These are phyloP conservation scores for Capitulum mitella DNA, from an alignment of 2,888 invertebrate species.

Conservation along the genomic window DNA sequence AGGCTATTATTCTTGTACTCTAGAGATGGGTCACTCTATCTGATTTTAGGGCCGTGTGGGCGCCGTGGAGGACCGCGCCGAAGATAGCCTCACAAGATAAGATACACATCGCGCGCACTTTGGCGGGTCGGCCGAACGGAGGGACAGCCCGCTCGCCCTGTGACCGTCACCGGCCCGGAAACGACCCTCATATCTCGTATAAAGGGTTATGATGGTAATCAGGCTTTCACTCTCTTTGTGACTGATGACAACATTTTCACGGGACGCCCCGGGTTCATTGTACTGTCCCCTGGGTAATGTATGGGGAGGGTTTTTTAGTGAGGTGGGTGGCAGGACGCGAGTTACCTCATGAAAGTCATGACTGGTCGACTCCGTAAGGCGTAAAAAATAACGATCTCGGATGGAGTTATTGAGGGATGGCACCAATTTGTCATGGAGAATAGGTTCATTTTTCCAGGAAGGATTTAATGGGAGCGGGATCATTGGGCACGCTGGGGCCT, in stretches of 20 bases:
- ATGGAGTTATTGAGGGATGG: slow-evolving; percentile 9
- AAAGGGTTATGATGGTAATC: slow-evolving; percentile 21
- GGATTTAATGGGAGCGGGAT: not conserved
- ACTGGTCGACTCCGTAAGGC: not conserved
- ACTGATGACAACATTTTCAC: slow-evolving; percentile 9
- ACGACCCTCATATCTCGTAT: not conserved
- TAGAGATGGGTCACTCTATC: slow-evolving; percentile 9
- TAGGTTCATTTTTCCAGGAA: not conserved
- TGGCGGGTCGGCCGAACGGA: not conserved
- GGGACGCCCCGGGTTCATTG: not conserved
- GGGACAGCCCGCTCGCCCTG: not conserved
- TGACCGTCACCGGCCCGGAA: not conserved
- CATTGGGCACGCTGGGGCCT: not conserved
- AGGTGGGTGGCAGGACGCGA: not conserved
- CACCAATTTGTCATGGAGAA: not conserved
- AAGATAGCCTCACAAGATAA: not conserved
- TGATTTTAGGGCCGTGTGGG: not conserved
- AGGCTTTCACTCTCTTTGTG: not conserved
- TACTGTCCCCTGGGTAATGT: not conserved
- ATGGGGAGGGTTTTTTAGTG: not conserved
- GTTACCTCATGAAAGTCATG: slow-evolving; percentile 1
- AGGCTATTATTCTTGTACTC: slow-evolving; percentile 18
- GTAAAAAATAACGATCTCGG: not conserved
- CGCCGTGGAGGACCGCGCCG: not conserved
- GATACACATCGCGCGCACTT: not conserved